Base-by-base conservation (phyloP, 1,140 invertebrate species). In the Ceratina calcarata region DNA sequence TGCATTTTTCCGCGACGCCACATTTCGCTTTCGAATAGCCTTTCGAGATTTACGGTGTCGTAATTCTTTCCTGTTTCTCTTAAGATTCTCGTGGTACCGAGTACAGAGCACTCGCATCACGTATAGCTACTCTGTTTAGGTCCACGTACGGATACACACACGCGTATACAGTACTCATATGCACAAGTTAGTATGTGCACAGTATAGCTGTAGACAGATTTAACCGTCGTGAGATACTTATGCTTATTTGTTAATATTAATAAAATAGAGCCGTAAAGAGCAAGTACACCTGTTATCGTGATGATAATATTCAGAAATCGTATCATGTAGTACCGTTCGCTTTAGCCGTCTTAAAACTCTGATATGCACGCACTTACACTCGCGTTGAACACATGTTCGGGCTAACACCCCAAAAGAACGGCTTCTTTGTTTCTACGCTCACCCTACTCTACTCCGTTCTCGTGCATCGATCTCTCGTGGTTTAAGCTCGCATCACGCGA, bases 1-100 rank as follows among this genome's bases (percentile, higher is more conserved):
- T 78, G 76, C 76, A 78, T 78, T 78, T 78, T 62, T 72, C 68
- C 55, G 37, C 55, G 74, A 58, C 45, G 58, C 65, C 27, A 37
- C 70, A 51, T 58, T 72, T 74, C 71, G 78, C 78, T 74, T 66
- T 73, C 51, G 51, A 79, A 79, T 60, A 37, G 77, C 24, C 16
- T 61, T 15, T 60, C 22, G 69, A 72, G 76, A 78, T 78, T 72
- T 79, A 79, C 78, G 53, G 55, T 74, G 71, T 55, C 71, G 78
- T 79, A 79, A 79, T 79, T 79, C 71, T 79, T 79, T 58, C 71
- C 71, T 74, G 61, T 51, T 79, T 67, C 78, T 67, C 60, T 74
- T 67, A 66, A 74, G 70, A 73, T 79, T 22, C 70, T 12, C 55
- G 32, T 12, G 61, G 45, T 37, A 65, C 22, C 16, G 55, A 16